Percentiles rank a stretch among this genome's conserved stretches.
phyloP scores from a whole-genome alignment of 37 sponge, comb jelly and placozoan species.

The Chondrilla cf. caribensis region DNA sequence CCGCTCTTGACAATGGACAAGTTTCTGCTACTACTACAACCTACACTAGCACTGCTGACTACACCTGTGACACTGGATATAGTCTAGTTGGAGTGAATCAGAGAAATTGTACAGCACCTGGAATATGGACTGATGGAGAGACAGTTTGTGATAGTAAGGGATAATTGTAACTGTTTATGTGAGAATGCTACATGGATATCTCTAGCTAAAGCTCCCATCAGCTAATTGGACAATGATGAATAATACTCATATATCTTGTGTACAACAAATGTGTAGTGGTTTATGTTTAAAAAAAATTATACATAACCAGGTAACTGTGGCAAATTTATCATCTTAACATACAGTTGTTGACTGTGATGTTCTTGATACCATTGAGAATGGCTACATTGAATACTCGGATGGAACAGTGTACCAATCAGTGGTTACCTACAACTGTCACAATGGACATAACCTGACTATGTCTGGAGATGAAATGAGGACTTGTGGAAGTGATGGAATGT shows the following conservation, averaged over 20 bases:
- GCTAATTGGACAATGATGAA: no score
- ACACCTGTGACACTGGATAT: neutral
- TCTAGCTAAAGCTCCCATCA: no score
- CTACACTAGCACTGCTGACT: neutral
- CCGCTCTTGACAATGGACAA: neutral
- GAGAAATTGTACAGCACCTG: neutral
- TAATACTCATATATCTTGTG: no score
- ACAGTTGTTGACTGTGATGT: neutral
- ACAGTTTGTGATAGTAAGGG: neutral
- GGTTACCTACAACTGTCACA: slow-evolving; percentile 1
- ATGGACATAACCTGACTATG: neutral
- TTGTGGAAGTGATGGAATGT: neutral
- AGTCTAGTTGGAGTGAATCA: neutral
- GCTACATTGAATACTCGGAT: neutral
- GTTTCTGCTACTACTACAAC: neutral
- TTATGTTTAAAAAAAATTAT: no score
- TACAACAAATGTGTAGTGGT: no score
- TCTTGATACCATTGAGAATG: neutral
- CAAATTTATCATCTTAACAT: no score
- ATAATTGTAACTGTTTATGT: no score
- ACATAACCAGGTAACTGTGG: no score
- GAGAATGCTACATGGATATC: no score
- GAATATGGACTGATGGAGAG: neutral
- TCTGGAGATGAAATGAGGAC: neutral
- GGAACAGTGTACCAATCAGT: slow-evolving; percentile 3